A percentile compares a stretch with the other conserved stretches of the same genome.
These are phyloP conservation scores for Vidua chalybeata DNA, from an alignment of 2,113 vertebrate species.

Conservation along the genomic window DNA sequence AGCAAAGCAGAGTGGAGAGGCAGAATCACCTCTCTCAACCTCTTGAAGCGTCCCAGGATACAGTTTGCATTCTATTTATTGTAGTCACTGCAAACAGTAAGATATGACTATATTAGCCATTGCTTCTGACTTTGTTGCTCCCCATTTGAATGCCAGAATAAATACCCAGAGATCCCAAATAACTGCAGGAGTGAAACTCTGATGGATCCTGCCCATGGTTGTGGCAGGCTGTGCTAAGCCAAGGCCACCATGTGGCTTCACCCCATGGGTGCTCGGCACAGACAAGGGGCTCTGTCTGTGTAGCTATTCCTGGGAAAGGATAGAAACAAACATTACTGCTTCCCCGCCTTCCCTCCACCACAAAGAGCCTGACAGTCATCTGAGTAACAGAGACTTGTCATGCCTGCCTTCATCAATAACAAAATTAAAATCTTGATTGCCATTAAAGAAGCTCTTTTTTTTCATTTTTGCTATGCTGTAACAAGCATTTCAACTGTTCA, in stretches of 20 bases:
- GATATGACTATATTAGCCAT: neutral
- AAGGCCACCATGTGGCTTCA: accelerated
- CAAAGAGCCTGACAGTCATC: neutral
- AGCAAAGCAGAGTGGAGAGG: neutral
- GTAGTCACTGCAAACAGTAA: neutral
- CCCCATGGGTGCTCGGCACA: accelerated
- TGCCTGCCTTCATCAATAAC: neutral
- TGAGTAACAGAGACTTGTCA: neutral
- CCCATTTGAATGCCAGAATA: neutral
- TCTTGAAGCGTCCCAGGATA: neutral
- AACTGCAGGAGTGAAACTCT: neutral
- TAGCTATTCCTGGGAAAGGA: neutral
- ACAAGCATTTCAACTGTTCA: constrained; percentile 49
- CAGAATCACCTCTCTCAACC: neutral
- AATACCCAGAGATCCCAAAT: neutral
- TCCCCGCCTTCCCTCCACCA: neutral
- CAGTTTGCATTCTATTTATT: neutral
- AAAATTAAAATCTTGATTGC: neutral
- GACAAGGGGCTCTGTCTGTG: neutral
- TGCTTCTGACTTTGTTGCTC: neutral
- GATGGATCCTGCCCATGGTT: neutral
- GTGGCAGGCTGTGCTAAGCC: neutral
- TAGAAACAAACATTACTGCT: neutral
- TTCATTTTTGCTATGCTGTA: neutral
- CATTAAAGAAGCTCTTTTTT: neutral